Percentiles rank a stretch among this genome's conserved stretches.
Evolutionary conservation across 2,797 vertebrate genomes (phyloP).

Genomic region (Pseudomugil tenellus): DNA sequence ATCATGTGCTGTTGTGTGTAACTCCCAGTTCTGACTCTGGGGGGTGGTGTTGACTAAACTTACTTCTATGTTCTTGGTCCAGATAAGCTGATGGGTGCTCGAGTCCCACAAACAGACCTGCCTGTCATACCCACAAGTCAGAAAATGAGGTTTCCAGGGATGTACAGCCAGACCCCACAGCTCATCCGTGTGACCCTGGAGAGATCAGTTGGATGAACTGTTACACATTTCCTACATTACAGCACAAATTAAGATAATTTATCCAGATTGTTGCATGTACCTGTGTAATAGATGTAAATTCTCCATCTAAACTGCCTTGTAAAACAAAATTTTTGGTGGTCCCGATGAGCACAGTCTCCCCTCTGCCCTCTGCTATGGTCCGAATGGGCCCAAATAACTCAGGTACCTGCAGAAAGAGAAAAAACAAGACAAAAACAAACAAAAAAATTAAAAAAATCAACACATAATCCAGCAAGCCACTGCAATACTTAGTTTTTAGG

Average conservation of each 20-base stretch:
- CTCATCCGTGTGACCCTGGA: conserved; percentile 95
- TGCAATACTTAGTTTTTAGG: conserved; percentile 23
- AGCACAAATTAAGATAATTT: not conserved
- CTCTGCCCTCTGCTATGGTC: conserved; percentile 94
- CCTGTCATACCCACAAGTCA: conserved; percentile 94
- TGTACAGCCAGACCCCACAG: conserved; percentile 95
- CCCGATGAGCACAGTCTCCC: conserved; percentile 91
- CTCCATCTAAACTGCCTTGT: conserved; percentile 90
- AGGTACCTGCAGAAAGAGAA: conserved; percentile 85
- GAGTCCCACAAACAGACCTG: conserved; percentile 95
- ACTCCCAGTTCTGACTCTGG: conserved; percentile 38
- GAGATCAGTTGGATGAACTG: not conserved
- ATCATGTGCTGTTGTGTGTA: not conserved
- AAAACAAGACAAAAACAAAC: no score
- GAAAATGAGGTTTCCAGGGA: conserved; percentile 90
- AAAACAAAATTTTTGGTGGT: conserved; percentile 96
- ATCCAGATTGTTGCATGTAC: conserved; percentile 63
- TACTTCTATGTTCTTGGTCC: conserved; percentile 95
- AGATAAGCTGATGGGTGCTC: conserved; percentile 88
- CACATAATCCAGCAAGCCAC: not conserved
- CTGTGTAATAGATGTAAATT: conserved; percentile 94
- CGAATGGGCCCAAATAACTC: conserved; percentile 94
- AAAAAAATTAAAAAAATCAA: conserved; percentile 1
- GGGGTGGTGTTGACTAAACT: conserved; percentile 56
- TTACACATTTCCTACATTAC: not conserved